Evolutionary conservation across 2,113 vertebrate genomes (phyloP).

Genomic region (Elgaria multicarinata): DNA sequence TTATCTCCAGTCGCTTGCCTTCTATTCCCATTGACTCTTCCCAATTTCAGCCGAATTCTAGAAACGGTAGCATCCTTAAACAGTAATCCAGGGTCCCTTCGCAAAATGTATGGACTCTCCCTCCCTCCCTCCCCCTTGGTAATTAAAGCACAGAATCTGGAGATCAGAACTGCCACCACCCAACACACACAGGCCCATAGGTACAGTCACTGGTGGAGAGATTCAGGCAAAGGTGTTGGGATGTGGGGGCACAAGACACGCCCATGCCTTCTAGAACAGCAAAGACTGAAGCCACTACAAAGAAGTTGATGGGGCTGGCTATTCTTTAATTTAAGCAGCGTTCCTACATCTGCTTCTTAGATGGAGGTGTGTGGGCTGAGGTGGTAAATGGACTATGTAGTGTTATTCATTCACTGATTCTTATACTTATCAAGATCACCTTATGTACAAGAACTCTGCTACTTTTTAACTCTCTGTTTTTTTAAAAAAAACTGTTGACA

Average conservation of each 20-base stretch:
- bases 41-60: background rate
- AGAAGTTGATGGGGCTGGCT: no score
- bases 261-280: background rate
- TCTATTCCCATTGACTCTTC: no score
- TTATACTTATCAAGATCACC: background rate
- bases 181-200: no score
- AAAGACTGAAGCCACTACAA: background rate
- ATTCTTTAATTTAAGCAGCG: background rate
- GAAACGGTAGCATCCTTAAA: background rate
- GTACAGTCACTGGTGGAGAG: background rate
- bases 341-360: background rate
- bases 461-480: background rate
- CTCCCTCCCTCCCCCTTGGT: background rate
- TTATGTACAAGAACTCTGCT: background rate
- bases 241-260: background rate
- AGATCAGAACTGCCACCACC: background rate
- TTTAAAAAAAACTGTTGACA: background rate
- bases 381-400: background rate
- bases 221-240: background rate
- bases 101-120: background rate
- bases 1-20: background rate
- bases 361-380: background rate
- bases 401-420: background rate
- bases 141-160: background rate
- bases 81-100: background rate